Evolutionary conservation across 2,888 invertebrate species (phyloP).

Genomic region (Dasysyrphus tricinctus): DNA sequence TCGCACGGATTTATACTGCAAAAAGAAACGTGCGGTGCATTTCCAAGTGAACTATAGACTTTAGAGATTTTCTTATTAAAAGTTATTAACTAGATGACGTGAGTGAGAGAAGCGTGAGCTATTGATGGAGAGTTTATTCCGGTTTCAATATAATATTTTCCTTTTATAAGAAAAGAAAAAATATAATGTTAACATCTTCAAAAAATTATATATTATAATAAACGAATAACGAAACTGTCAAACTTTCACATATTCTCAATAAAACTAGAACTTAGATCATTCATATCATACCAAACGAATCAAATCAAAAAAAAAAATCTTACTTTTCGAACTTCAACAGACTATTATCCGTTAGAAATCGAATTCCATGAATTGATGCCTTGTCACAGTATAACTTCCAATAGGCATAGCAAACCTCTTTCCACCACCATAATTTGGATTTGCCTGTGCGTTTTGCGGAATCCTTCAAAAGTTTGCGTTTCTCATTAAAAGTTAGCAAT

Average conservation of each 20-base stretch:
- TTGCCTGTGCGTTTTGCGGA: conserved; percentile 33
- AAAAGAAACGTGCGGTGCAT: no score
- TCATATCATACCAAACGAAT: neutral
- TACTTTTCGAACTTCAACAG: conserved; percentile 80
- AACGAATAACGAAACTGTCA: no score
- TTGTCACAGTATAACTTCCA: conserved; percentile 78
- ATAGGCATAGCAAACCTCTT: conserved; percentile 71
- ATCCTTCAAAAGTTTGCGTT: conserved; percentile 53
- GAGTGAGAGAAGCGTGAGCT: no score
- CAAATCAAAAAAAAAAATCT: conserved; percentile 10
- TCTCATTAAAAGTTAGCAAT: conserved; percentile 68
- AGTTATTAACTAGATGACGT: no score
- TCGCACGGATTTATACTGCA: no score
- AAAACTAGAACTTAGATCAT: neutral
- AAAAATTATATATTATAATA: no score
- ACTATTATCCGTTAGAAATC: conserved; percentile 79
- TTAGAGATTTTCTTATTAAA: no score
- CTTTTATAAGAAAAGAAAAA: no score
- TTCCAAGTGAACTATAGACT: no score
- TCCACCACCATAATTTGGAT: conserved; percentile 22
- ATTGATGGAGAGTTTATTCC: no score
- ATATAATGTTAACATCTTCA: no score
- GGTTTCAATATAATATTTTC: no score
- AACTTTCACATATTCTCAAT: neutral
- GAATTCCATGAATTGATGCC: conserved; percentile 81